Percentiles rank a stretch among this genome's conserved stretches.
These are phyloP conservation scores for Drosophila pandora DNA, from an alignment of 1,140 invertebrate species.

Conservation along the genomic window DNA sequence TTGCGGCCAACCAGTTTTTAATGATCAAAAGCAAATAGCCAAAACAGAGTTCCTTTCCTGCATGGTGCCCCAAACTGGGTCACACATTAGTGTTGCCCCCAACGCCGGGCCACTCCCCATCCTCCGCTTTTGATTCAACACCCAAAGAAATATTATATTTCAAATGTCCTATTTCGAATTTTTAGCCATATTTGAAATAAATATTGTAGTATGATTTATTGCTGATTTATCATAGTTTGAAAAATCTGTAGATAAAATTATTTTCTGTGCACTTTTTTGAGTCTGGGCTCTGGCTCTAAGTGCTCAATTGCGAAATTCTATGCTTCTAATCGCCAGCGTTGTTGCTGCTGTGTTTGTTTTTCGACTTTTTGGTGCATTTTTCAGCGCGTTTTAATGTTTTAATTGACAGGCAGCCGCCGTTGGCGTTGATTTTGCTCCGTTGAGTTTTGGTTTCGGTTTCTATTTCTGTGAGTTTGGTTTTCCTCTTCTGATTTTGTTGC, in stretches of 20 bases:
- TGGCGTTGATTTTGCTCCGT: constrained; percentile 61
- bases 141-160: neutral
- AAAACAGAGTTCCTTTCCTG: constrained; percentile 63
- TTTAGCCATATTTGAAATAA: neutral
- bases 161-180: neutral
- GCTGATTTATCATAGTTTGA: too few relatives aligned
- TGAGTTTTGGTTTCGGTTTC: constrained; percentile 28
- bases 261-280: neutral
- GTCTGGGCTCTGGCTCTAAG: constrained; percentile 56
- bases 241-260: neutral
- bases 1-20: constrained; percentile 70
- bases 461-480: constrained; percentile 11
- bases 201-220: neutral
- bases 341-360: constrained; percentile 39
- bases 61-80: constrained; percentile 69
- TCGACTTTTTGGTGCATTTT: constrained; percentile 59
- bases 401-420: constrained; percentile 70
- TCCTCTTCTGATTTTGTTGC: constrained; percentile 19
- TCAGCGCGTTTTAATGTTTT: constrained; percentile 76
- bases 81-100: constrained; percentile 59
- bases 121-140: neutral
- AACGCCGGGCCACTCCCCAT: constrained; percentile 1
- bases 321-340: constrained; percentile 71
- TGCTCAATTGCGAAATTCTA: constrained; percentile 80
- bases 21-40: constrained; percentile 72